These are phyloP conservation scores for Drosophila cardini DNA, from an alignment of 1,140 invertebrate species.

Conservation along the genomic window DNA sequence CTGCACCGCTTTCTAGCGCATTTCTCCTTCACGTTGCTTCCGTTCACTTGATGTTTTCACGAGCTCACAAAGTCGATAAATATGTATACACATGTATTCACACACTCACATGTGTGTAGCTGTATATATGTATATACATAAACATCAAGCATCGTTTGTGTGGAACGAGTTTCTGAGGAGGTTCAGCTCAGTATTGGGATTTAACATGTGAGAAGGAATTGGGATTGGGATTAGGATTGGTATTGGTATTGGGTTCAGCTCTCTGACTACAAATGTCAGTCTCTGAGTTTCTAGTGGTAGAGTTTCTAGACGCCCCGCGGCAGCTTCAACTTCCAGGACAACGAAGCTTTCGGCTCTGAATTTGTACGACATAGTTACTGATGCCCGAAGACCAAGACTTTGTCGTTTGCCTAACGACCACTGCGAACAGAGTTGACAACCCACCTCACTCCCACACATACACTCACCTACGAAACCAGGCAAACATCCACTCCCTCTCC, in stretches of 20 bases:
- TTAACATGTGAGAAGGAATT: not conserved
- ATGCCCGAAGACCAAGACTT: conserved; percentile 24
- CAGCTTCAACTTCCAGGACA: conserved; percentile 35
- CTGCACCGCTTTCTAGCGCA: conserved; percentile 11
- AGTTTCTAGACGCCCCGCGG: conserved; percentile 58
- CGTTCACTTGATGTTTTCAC: conserved; percentile 80
- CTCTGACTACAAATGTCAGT: conserved; percentile 73
- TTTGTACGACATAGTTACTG: conserved; percentile 38
- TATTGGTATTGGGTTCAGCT: conserved; percentile 36
- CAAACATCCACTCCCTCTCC: not conserved
- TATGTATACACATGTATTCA: conserved; percentile 60
- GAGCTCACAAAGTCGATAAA: conserved; percentile 82
- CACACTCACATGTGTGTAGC: not conserved
- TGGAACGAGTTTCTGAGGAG: conserved; percentile 18
- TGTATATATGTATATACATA: conserved; percentile 38
- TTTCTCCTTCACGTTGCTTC: conserved; percentile 50
- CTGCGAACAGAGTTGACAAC: conserved; percentile 13
- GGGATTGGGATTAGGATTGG: conserved; percentile 15
- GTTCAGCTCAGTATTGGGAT: conserved; percentile 7
- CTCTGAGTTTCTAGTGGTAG: conserved; percentile 77
- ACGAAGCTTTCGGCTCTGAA: conserved; percentile 21
- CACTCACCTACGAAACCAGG: not conserved
- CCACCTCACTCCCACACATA: not conserved
- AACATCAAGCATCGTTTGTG: conserved; percentile 28
- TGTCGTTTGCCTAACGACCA: conserved; percentile 46